Evolutionary conservation across 2,888 invertebrate species (phyloP).

Genomic region (Trileptium ribeirensis): DNA sequence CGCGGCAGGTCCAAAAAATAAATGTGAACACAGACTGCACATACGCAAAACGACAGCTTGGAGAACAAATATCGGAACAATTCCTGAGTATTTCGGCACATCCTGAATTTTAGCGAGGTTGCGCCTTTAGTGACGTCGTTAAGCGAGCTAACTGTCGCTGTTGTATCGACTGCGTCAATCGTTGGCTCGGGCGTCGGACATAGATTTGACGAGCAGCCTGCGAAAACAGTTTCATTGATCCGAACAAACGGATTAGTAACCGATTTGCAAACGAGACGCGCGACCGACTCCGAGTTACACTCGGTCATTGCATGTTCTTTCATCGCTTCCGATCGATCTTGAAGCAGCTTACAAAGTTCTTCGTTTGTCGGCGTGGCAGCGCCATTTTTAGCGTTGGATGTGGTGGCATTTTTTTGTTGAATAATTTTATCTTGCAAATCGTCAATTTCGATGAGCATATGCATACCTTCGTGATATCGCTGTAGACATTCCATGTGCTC

Average conservation of each 20-base stretch:
- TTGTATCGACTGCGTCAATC: not conserved
- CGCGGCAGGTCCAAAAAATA: too few relatives aligned
- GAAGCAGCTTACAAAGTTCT: not conserved
- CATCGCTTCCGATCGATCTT: not conserved
- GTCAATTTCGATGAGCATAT: constrained; percentile 12
- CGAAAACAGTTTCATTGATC: not conserved
- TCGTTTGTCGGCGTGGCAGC: not conserved
- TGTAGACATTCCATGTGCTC: constrained; percentile 1
- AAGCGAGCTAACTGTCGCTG: not conserved
- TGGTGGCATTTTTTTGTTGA: not conserved
- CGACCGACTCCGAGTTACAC: constrained; percentile 4
- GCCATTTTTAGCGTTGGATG: not conserved
- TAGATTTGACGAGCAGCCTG: not conserved
- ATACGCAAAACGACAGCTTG: too few relatives aligned
- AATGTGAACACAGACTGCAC: too few relatives aligned
- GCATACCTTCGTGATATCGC: constrained; percentile 15
- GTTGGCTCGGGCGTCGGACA: not conserved
- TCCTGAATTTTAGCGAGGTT: too few relatives aligned
- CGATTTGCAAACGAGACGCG: constrained; percentile 9
- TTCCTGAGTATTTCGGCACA: too few relatives aligned
- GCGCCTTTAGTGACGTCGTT: not conserved
- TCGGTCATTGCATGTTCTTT: not conserved
- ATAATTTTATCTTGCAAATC: constrained; percentile 7
- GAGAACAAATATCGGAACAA: too few relatives aligned
- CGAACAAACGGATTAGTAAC: constrained; percentile 4